Percentiles rank a stretch among this genome's conserved stretches.
phyloP scores from a whole-genome alignment of 2,888 invertebrate species.

The Drosophila ezoana region DNA sequence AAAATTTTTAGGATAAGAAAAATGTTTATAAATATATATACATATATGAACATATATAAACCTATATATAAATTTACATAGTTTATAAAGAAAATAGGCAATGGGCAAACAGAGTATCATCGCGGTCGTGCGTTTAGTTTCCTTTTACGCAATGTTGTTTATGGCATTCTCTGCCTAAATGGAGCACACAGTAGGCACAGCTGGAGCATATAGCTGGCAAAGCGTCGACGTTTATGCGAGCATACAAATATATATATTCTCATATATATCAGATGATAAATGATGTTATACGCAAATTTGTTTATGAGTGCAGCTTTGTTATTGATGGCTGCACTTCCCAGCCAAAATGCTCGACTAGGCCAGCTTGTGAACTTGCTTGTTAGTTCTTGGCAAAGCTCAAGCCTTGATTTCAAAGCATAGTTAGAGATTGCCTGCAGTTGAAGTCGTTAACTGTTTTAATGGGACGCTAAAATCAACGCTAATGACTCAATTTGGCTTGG shows the following conservation, averaged over 20 bases:
- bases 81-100: background rate
- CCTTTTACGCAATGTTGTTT: constrained; percentile 37
- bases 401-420: constrained; percentile 3
- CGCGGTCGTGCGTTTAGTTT: background rate
- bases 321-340: constrained; percentile 54
- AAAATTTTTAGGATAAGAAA: too few species aligned
- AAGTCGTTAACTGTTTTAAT: constrained; percentile 65
- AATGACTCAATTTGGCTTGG: constrained; percentile 65
- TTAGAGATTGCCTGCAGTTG: constrained; percentile 4
- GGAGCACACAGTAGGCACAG: constrained; percentile 56
- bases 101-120: background rate
- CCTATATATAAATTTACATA: background rate
- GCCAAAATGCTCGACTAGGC: constrained; percentile 3
- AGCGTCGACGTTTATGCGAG: constrained; percentile 19
- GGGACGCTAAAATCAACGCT: constrained; percentile 64
- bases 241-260: background rate
- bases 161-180: constrained; percentile 41
- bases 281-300: constrained; percentile 71
- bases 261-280: constrained; percentile 53
- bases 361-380: constrained; percentile 14
- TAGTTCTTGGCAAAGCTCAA: constrained; percentile 12
- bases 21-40: too few species aligned
- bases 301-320: constrained; percentile 60
- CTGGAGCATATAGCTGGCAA: constrained; percentile 38
- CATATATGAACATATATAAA: too few species aligned